Evolutionary conservation across 2,113 vertebrate species (phyloP).

Genomic region (Neoarius graeffei): DNA sequence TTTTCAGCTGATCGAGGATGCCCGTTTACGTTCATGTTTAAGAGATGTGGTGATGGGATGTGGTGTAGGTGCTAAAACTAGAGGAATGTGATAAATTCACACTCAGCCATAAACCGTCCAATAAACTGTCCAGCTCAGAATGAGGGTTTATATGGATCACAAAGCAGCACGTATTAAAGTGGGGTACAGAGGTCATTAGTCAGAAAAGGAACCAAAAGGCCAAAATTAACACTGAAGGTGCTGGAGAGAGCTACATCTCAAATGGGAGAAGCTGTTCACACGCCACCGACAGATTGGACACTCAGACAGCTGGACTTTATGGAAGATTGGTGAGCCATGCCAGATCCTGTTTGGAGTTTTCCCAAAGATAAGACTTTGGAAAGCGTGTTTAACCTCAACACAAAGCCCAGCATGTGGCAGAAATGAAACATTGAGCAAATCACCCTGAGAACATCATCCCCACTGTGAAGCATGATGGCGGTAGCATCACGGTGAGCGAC

Average conservation of each 20-base stretch:
- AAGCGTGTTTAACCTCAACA: not conserved
- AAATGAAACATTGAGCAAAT: not conserved
- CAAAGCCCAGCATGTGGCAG: not conserved
- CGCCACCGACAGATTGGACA: not conserved
- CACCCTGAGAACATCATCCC: not conserved
- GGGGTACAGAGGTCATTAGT: not conserved
- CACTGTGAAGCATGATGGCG: not conserved
- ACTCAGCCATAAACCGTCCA: not conserved
- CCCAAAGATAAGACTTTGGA: not conserved
- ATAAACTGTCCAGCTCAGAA: not conserved
- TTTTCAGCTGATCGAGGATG: not conserved
- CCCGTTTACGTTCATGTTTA: not conserved
- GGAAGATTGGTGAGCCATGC: not conserved
- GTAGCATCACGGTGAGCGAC: not conserved
- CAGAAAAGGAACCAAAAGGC: not conserved
- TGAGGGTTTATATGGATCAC: not conserved
- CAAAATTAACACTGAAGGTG: not conserved
- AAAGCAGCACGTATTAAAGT: not conserved
- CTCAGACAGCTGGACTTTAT: not conserved
- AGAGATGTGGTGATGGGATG: not conserved
- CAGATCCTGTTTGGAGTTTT: not conserved
- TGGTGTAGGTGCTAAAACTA: constrained; percentile 1
- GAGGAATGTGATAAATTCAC: not conserved
- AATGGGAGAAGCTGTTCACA: not conserved
- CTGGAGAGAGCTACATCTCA: not conserved